Evolutionary conservation across 2,888 invertebrate genomes (phyloP).

Genomic region (Diplazon laetatorius): DNA sequence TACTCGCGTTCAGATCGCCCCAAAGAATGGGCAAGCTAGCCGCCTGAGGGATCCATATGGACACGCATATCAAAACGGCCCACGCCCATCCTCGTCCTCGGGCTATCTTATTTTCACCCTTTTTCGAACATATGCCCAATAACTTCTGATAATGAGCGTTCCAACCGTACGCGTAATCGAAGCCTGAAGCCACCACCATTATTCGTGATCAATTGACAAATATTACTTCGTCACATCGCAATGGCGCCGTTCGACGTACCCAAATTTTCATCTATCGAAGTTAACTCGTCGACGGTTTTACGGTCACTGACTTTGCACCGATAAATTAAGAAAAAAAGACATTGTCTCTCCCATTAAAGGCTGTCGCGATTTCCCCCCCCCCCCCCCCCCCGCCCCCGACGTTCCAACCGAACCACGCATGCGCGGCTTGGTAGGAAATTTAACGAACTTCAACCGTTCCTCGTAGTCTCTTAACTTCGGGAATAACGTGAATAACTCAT

Average conservation of each 20-base stretch:
- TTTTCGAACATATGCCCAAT: slow-evolving; percentile 63
- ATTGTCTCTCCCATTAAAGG: background rate
- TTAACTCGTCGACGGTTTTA: background rate
- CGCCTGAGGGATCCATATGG: slow-evolving; percentile 61
- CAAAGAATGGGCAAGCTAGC: slow-evolving; percentile 59
- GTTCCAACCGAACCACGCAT: slow-evolving; percentile 5
- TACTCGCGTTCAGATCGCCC: slow-evolving; percentile 66
- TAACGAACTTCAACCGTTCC: background rate
- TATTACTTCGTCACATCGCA: background rate
- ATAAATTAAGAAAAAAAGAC: background rate
- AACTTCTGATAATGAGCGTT: slow-evolving; percentile 67
- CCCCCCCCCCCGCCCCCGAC: no score
- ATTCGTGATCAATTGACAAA: slow-evolving; percentile 2
- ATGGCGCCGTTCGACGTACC: slow-evolving; percentile 17
- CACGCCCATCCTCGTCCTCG: slow-evolving; percentile 57
- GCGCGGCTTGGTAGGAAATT: background rate
- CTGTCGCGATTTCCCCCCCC: background rate
- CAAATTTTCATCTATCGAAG: slow-evolving; percentile 39
- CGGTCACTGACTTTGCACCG: slow-evolving; percentile 6
- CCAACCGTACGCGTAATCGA: slow-evolving; percentile 66
- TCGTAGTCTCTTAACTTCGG: background rate
- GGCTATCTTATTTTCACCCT: slow-evolving; percentile 43
- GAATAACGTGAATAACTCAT: slow-evolving; percentile 16
- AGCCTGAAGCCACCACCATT: slow-evolving; percentile 56
- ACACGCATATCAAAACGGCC: slow-evolving; percentile 36